These are phyloP conservation scores for Ageneiosus marmoratus DNA, from an alignment of 2,113 vertebrate genomes.

Conservation along the genomic window DNA sequence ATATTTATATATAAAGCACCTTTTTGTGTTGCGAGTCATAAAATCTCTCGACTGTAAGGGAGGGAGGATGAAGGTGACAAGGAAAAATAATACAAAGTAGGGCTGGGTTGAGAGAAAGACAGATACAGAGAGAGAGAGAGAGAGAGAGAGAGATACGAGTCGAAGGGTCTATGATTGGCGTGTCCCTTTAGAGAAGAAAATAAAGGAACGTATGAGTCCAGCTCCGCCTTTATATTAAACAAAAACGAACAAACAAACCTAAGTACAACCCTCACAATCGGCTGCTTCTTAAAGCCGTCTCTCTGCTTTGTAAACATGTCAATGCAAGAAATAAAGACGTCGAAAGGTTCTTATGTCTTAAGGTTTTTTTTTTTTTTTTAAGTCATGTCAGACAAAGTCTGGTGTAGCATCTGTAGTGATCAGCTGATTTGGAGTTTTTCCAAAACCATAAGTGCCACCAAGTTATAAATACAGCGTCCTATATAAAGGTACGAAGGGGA, in stretches of 20 bases:
- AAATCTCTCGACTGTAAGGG: constrained; percentile 69
- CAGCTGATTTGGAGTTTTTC: neutral
- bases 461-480: neutral
- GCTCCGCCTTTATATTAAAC: constrained; percentile 8
- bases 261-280: neutral
- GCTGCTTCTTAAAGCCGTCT: constrained; percentile 17
- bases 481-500: constrained; percentile 8
- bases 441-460: constrained; percentile 25
- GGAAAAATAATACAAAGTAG: constrained; percentile 20
- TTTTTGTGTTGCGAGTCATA: constrained; percentile 68
- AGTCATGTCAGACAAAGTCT: neutral
- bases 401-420: constrained; percentile 27
- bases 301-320: constrained; percentile 32
- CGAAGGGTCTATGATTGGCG: neutral
- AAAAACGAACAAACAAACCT: neutral
- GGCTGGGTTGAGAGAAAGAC: constrained; percentile 24
- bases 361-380: constrained; percentile 28
- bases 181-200: neutral
- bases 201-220: constrained; percentile 19
- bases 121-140: too few relatives aligned
- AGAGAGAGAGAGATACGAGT: neutral
- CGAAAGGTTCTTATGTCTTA: constrained; percentile 3
- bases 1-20: constrained; percentile 66
- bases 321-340: constrained; percentile 19
- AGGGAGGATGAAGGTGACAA: constrained; percentile 51